Evolutionary conservation across 2,797 vertebrate species (phyloP), one percentile per base, ranked within the genome.

Genomic region (Eidolon dupreanum): DNA sequence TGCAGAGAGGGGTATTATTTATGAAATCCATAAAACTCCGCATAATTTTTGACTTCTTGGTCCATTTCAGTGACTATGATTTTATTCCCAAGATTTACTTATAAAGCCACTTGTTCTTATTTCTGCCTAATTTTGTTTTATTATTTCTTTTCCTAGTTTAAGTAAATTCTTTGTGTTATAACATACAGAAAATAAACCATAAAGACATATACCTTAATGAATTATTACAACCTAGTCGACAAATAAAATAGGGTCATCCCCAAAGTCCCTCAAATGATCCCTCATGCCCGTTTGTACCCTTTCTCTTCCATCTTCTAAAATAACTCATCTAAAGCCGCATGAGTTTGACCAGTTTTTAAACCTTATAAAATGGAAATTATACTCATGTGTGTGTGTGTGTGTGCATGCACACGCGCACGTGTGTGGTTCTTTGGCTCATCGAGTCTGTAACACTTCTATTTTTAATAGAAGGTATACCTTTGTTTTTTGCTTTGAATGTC

Each of bases 11-110:
- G 10, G 16, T 91, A 9, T 59, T 57, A 77, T 51, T 88, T 89
- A 89, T 78, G 73, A 49, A 91, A n/a, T 2, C 15, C 19, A 59
- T n/a, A 53, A 77, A 94, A 86, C 1, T 16, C 6, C 31, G 61
- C 20, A 26, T 84, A 46, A 63, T 70, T 75, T 65, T 73, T 65
- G 8, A 78, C 46, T 66, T 83, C 31, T 82, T 66, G 41, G 11
- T 66, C 31, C 55, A 19, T 79, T 85, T 85, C n/a, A 63, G 20
- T 43, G 24, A 79, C 31, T 74, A 49, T 41, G 49, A 24, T 88
- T 88, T 61, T 68, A 59, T 85, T 66, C 17, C n/a, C 17, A 94
- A 88, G 65, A 74, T 61, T 85, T 68, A 63, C 7, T 88, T 94
- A 79, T 19, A 74, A 88, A 95, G 33, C 5, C 33, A 79, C 5